phyloP scores from a whole-genome alignment of 2,113 vertebrate genomes.

The Rhynchopsitta pachyrhyncha region DNA sequence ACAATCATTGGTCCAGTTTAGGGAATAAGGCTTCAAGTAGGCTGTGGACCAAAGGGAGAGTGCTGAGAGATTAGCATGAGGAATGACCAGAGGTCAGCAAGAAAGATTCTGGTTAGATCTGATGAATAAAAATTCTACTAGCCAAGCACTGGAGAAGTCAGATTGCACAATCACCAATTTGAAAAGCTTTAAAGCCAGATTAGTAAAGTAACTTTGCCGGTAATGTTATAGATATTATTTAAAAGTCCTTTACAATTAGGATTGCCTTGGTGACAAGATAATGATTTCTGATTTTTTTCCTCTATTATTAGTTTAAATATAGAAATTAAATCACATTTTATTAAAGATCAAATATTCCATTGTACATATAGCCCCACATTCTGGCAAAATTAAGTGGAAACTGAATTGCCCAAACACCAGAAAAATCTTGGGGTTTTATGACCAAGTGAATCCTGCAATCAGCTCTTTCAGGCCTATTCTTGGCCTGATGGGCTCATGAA shows the following conservation, averaged over 20 bases:
- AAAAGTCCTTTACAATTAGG: not conserved
- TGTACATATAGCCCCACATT: not conserved
- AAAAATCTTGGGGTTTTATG: not conserved
- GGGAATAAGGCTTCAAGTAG: not conserved
- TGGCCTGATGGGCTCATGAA: not conserved
- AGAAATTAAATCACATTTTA: not conserved
- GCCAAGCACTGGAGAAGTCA: not conserved
- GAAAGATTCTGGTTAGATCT: not conserved
- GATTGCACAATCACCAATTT: not conserved
- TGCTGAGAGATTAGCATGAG: not conserved
- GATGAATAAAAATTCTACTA: not conserved
- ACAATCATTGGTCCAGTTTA: not conserved
- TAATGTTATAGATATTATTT: not conserved
- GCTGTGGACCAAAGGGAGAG: not conserved
- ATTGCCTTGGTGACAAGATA: not conserved
- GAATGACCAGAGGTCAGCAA: not conserved
- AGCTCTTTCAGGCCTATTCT: not conserved
- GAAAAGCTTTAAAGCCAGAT: not conserved
- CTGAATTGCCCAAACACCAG: not conserved
- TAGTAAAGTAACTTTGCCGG: not conserved
- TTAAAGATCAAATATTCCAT: not conserved
- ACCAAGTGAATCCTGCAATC: not conserved
- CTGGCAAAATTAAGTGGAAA: not conserved
- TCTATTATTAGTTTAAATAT: not conserved
- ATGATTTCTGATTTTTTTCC: not conserved